Evolutionary conservation across 1,140 invertebrate species (phyloP).

Genomic region (Psix sp.): DNA sequence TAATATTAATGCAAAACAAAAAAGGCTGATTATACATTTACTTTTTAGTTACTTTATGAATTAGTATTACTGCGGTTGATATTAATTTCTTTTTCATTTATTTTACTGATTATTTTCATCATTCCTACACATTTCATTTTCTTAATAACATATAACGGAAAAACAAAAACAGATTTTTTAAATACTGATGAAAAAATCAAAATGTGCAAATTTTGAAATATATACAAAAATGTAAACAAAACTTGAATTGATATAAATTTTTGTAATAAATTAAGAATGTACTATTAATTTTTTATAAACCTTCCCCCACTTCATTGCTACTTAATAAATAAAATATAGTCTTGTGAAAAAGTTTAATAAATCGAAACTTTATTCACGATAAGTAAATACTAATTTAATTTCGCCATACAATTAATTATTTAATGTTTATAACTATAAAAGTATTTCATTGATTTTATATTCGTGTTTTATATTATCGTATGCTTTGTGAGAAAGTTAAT

Average conservation of each 20-base stretch:
- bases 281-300: too few species aligned
- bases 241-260: constrained; percentile 32
- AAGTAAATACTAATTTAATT: too few species aligned
- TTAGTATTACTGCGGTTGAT: constrained; percentile 12
- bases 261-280: constrained; percentile 18
- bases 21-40: constrained; percentile 48
- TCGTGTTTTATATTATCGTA: too few species aligned
- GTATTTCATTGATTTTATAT: too few species aligned
- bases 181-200: constrained; percentile 19
- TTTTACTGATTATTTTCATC: background rate
- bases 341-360: too few species aligned
- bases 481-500: too few species aligned
- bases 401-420: too few species aligned
- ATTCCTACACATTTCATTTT: constrained; percentile 9
- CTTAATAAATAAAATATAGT: too few species aligned
- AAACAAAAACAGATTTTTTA: constrained; percentile 5
- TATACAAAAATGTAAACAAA: constrained; percentile 22
- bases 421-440: too few species aligned
- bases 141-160: constrained; percentile 2
- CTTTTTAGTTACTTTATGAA: constrained; percentile 37
- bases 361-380: too few species aligned
- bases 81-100: constrained; percentile 19
- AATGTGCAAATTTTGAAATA: constrained; percentile 40
- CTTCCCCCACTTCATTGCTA: too few species aligned
- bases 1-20: constrained; percentile 28